These are phyloP conservation scores for Andrena haemorrhoa DNA, from an alignment of 2,888 invertebrate species.

Conservation along the genomic window DNA sequence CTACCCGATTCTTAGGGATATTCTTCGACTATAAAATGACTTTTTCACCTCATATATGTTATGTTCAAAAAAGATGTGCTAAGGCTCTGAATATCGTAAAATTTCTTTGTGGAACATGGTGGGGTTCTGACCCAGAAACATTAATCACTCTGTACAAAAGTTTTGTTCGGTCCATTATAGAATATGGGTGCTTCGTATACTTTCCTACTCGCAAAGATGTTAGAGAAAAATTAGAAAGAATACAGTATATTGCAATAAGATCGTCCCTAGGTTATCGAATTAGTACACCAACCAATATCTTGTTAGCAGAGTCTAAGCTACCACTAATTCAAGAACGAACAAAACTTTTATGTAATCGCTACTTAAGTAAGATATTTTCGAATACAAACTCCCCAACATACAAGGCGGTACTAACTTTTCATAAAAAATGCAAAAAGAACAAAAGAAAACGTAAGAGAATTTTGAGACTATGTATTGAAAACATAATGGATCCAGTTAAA, in stretches of 20 bases:
- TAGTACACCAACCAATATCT: background rate
- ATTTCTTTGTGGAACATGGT: slow-evolving; percentile 1
- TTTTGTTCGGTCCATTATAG: slow-evolving; percentile 1
- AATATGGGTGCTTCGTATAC: slow-evolving; percentile 3
- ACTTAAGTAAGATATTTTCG: background rate
- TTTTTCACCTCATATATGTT: background rate
- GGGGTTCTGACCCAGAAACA: background rate
- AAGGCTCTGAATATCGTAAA: slow-evolving; percentile 3
- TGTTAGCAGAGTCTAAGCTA: background rate
- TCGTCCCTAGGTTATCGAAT: background rate
- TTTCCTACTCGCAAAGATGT: background rate
- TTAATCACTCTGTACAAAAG: background rate
- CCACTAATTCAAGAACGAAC: background rate
- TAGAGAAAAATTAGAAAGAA: background rate
- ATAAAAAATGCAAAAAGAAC: too few relatives aligned
- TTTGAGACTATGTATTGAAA: too few relatives aligned
- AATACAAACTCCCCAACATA: too few relatives aligned
- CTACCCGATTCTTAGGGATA: slow-evolving; percentile 2
- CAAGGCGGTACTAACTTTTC: too few relatives aligned
- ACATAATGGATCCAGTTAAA: too few relatives aligned
- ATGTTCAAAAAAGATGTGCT: background rate
- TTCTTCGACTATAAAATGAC: slow-evolving; percentile 1
- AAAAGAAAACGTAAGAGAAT: too few relatives aligned
- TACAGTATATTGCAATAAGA: background rate
- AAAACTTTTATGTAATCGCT: background rate